Evolutionary conservation across 2,888 invertebrate species (phyloP), one percentile per base, ranked within the genome.

Genomic region (Drosophila lutescens): DNA sequence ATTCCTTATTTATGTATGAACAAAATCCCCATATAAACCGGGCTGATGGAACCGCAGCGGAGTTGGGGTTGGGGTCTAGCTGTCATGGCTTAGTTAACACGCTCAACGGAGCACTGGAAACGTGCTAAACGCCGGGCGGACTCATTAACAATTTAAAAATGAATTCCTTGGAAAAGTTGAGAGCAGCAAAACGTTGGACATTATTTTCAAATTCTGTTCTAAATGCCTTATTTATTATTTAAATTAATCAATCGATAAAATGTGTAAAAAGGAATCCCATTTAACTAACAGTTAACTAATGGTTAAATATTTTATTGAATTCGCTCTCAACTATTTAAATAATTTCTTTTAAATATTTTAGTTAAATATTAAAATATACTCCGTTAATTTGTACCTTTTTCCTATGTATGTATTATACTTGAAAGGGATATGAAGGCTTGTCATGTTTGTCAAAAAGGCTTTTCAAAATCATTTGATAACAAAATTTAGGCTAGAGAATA

Each of bases 121-220:
- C 68, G 76, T 78, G 88, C 76, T 87, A 87, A 84, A 87, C 30
- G 46, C 9, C 77, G 61, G 51, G 30, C 46, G 63, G 66, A 63
- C 58, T 85, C 83, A 87, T 87, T 87, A 85, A 79, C 73, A 87
- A 78, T 86, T 78, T 78, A 78, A 76, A 60, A 65, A 60, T 67
- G 68, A 75, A 49, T 57, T 78, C 76, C 65, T 51, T 41, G 47
- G 9, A 36, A 59, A 63, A 75, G 60, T 54, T 50, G 38, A 67
- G 62, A 36, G 26, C 36, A 57, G n/a, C 15, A 30, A 34, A 46
- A n/a, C 7, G 5, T 43, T 43, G 3, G 1, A 43, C 20, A 43
- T 43, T 30, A 2, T 15, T 17, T 32, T 6, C 2, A 3, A 32
- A 13, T 34, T 49, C 6, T 2, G 30, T 12, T 26, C 12, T 6